Base-by-base conservation (phyloP, 2,888 invertebrate species). In the Synergus umbraculus region DNA sequence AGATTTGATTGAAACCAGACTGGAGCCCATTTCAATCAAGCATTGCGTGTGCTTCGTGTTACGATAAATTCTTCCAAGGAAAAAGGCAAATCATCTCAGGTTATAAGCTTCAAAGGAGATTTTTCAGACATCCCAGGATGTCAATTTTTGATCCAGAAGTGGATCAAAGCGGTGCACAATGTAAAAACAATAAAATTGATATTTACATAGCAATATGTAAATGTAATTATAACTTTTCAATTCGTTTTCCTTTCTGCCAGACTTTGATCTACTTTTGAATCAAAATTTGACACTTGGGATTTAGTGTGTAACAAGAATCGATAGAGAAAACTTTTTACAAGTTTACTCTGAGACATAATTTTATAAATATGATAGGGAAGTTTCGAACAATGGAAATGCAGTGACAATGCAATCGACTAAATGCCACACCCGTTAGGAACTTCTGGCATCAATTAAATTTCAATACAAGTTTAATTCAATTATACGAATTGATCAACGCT, bases 381-480 rank as follows among this genome's bases (percentile, higher is more conserved):
- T 54, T 54, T 9, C 9, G n/a, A 54, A 18, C n/a, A n/a, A 54
- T 18, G n/a, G 54, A 54, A n/a, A n/a, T 1, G n/a, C n/a, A n/a
- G 54, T 54, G n/a, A 54, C 54, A 54, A 54, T 54, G 54, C n/a
- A 54, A 18, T 54, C 54, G 54, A 18, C n/a, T 54, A 54, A 54
- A 54, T n/a, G n/a, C 54, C n/a, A n/a, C 54, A n/a, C n/a, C n/a
- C 54, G 9, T n/a, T n/a, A n/a, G n/a, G 9, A n/a, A 9, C 54
- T 54, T 54, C 54, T 9, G 54, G n/a, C n/a, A 9, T n/a, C 8
- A 54, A 54, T 54, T 54, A 54, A 54, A 54, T 54, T 54, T 54
- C 54, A n/a, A 54, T 54, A 54, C 54, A 54, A 54, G n/a, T n/a
- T 54, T n/a, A n/a, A 54, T 54, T 54, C n/a, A 54, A 54, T 54